Evolutionary conservation across 2,888 invertebrate genomes (phyloP), one percentile per base, ranked within the genome.

Genomic region (Synanthedon vespiformis): DNA sequence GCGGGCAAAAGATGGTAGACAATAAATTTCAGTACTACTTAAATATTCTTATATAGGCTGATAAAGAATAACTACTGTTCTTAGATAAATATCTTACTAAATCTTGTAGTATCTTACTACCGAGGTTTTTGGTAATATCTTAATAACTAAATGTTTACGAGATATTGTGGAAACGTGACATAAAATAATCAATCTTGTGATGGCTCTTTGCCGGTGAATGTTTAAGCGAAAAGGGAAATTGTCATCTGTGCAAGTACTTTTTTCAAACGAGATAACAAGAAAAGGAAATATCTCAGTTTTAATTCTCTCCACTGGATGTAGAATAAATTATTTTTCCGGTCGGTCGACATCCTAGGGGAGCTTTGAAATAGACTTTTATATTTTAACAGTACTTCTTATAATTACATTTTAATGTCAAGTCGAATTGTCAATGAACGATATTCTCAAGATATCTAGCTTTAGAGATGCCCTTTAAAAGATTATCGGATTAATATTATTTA

Each of bases 281-380:
- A 49, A 49, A 44, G 44, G 40, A 53, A 66, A 68, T 66, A 63
- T 63, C 63, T 64, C 63, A 60, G 59, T 72, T 70, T 71, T 67
- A 72, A 70, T 72, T 72, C 69, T 65, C 63, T 61, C 57, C 53
- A 49, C 58, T 60, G 61, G 63, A 64, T 54, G 57, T 51, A 63
- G 63, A 66, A 70, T 74, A 70, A 75, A 72, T 73, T 68, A 70
- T 71, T 68, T 56, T 68, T 61, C 67, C 66, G 53, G 57, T 55
- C 59, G 55, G 56, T 50, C 53, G 58, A 57, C 52, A 50, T 61
- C 56, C 70, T 62, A 64, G 8, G 34, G 44, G 66, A 55, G 56
- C 59, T 59, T 27, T 65, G 58, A 66, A 68, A 66, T 65, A 64
- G 61, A 69, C 66, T 72, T 70, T 67, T 66, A 73, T 69, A 68